These are phyloP conservation scores for Hydropotes inermis DNA, from an alignment of 2,113 vertebrate genomes.

Conservation along the genomic window DNA sequence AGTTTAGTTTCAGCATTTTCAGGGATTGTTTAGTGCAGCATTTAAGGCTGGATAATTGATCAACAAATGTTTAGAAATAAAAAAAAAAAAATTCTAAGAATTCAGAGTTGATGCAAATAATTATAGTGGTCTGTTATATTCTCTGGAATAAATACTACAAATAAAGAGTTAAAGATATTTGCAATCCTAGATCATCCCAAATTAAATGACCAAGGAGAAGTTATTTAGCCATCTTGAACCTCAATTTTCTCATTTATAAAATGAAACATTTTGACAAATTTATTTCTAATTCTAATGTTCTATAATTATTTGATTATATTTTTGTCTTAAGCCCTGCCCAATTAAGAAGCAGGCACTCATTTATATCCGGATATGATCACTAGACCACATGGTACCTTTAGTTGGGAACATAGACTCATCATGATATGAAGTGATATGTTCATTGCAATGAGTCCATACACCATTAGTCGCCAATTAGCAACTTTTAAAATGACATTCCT, in stretches of 20 bases:
- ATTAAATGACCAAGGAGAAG: not conserved
- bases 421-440: not conserved
- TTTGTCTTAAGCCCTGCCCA: not conserved
- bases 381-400: not conserved
- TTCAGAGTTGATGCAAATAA: not conserved
- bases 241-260: not conserved
- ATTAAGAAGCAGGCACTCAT: not conserved
- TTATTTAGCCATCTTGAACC: not conserved
- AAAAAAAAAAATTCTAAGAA: no score
- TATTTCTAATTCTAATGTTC: not conserved
- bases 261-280: not conserved
- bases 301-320: not conserved
- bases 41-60: not conserved
- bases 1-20: not conserved
- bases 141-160: not conserved
- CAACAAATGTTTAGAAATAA: not conserved
- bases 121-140: not conserved
- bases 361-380: not conserved
- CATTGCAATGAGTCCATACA: not conserved
- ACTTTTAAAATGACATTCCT: not conserved
- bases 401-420: not conserved
- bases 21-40: not conserved
- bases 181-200: not conserved
- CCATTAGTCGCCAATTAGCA: conserved; percentile 19
- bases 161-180: not conserved